Evolutionary conservation across 1,140 invertebrate genomes (phyloP), one percentile per base, ranked within the genome.

Genomic region (Zaprionus nigranus): DNA sequence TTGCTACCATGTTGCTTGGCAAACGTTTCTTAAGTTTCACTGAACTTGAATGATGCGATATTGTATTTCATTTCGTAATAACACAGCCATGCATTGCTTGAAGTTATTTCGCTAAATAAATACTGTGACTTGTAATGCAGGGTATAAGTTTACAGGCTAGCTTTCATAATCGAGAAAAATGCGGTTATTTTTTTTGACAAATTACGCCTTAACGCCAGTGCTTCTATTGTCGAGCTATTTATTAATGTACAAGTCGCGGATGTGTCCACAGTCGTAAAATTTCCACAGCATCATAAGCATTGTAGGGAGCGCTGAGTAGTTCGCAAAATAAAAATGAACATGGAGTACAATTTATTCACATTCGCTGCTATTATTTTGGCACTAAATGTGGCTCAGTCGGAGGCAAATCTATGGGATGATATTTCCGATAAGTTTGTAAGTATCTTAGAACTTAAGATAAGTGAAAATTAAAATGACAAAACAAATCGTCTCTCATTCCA

Each of bases 341-440:
- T 75, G 73, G 59, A 75, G 38, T 64, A 59, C 28, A 71, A 59
- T 28, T 15, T 75, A 36, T 34, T 71, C 13, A 34, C 67, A 36
- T 43, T 58, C 26, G 67, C 51, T 20, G 67, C 60, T 9, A n/a
- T 64, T 24, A 46, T 75, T 59, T 43, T 75, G 54, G 73, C 73
- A 24, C 53, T 75, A 7, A 71, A 30, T 64, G 60, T 64, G 36
- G 60, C 57, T 4, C 34, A 59, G 9, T 56, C 67, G 0, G 17
- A 75, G 2, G 73, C 60, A 0, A 34, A 75, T 60, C 53, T 63
- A 13, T 75, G 73, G 73, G 67, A 75, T 46, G 61, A 62, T 46
- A 71, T 75, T 43, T 64, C 62, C 46, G 73, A 75, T 60, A 75
- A 69, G 13, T 34, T 75, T 64, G 73, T 75, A 71, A 71, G 73